Evolutionary conservation across 2,113 vertebrate genomes (phyloP).

Genomic region (Mystacornis crossleyi): DNA sequence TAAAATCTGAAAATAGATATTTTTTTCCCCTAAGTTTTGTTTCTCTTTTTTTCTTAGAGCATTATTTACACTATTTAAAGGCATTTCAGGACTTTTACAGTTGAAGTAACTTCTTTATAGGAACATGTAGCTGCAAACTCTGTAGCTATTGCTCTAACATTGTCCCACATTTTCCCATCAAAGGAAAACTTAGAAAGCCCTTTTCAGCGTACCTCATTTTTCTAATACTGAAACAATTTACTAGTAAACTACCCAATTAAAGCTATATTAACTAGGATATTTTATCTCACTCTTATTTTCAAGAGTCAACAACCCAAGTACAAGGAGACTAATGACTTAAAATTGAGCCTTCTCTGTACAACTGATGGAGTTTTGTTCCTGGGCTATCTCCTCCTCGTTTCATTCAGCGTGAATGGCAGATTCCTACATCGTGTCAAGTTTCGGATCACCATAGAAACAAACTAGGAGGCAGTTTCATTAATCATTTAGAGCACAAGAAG

Average conservation of each 20-base stretch:
- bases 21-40: neutral
- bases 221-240: conserved; percentile 27
- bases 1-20: neutral
- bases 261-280: conserved; percentile 17
- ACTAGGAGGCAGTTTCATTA: conserved; percentile 99
- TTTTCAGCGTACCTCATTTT: neutral
- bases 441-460: conserved; percentile 97
- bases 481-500: conserved; percentile 99
- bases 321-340: conserved; percentile 49
- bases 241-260: conserved; percentile 24
- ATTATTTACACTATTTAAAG: neutral
- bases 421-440: conserved; percentile 96
- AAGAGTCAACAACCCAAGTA: conserved; percentile 33
- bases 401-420: conserved; percentile 87
- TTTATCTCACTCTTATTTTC: conserved; percentile 28
- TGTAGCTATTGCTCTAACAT: neutral
- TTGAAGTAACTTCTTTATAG: neutral
- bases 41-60: neutral
- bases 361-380: conserved; percentile 63
- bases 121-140: neutral
- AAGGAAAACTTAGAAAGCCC: neutral
- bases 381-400: conserved; percentile 69
- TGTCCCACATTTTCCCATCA: neutral
- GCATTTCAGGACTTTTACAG: neutral
- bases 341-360: conserved; percentile 41